Evolutionary conservation across 2,797 vertebrate genomes (phyloP).

Genomic region (Peromyscus nudipes): DNA sequence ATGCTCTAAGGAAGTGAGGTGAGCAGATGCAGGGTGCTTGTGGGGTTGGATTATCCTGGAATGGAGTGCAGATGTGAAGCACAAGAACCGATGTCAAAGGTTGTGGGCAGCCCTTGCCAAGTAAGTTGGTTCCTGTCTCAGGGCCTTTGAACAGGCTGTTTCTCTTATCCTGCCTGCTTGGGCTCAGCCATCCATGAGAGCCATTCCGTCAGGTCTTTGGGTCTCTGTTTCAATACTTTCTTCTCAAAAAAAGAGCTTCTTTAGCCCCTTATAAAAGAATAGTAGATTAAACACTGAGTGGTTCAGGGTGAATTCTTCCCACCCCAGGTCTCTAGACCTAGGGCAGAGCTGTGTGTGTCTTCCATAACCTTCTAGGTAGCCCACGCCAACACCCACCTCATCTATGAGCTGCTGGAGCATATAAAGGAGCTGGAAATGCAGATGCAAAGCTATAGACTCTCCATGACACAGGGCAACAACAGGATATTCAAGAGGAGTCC

Average conservation of each 20-base stretch:
- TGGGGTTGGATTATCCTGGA: background rate
- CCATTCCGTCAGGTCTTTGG: rapidly evolving
- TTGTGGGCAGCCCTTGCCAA: background rate
- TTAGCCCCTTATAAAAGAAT: background rate
- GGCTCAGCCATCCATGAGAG: no score
- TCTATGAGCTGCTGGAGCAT: background rate
- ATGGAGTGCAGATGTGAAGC: background rate
- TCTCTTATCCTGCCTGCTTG: background rate
- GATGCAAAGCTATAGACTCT: background rate
- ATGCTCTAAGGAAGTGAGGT: no score
- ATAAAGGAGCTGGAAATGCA: background rate
- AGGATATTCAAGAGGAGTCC: background rate
- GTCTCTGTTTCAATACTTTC: background rate
- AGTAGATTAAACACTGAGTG: background rate
- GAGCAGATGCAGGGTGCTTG: background rate
- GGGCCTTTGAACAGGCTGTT: background rate
- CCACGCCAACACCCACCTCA: background rate
- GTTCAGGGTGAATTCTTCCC: background rate
- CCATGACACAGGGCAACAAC: background rate
- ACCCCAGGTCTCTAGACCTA: background rate
- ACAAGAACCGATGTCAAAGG: background rate
- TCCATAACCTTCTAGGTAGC: background rate
- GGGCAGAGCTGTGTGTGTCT: background rate
- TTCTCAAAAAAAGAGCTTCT: background rate
- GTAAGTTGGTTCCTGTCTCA: background rate